Conservation (phyloP, 2,888 invertebrate species). For the Notocelia uddmanniana region DNA sequence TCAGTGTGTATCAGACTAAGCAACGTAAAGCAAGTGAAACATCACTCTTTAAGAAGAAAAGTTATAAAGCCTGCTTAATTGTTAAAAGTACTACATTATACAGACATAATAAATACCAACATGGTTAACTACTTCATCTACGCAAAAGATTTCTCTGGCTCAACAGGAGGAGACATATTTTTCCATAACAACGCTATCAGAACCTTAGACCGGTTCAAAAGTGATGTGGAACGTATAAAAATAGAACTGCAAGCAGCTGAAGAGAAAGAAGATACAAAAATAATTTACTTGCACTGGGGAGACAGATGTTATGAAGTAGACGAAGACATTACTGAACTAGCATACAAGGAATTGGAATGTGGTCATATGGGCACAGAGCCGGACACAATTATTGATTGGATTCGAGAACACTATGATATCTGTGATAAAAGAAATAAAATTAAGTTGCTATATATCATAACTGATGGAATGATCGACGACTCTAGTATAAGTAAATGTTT, state of each 20-base stretch:
- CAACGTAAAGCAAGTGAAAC: no score
- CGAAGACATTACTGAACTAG: constrained; percentile 48
- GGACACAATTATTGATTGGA: constrained; percentile 48
- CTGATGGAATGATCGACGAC: constrained; percentile 53
- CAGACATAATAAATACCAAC: not conserved
- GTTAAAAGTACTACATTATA: not conserved
- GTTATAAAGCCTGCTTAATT: no score
- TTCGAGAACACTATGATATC: constrained; percentile 46
- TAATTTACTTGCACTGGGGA: constrained; percentile 59
- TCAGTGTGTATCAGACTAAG: no score
- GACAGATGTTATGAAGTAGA: constrained; percentile 52
- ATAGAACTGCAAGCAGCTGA: constrained; percentile 44
- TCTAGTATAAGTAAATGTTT: constrained; percentile 47
- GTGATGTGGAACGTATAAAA: constrained; percentile 52
- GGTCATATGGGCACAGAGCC: constrained; percentile 46
- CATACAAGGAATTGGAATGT: constrained; percentile 32
- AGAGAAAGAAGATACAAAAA: constrained; percentile 50
- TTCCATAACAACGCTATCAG: constrained; percentile 54
- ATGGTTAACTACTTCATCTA: constrained; percentile 36
- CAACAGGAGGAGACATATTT: constrained; percentile 47
- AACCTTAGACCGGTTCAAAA: constrained; percentile 53
- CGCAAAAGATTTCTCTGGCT: constrained; percentile 43
- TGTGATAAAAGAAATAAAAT: constrained; percentile 50
- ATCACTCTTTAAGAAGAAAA: no score
- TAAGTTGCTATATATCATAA: constrained; percentile 57